phyloP scores from a whole-genome alignment of 2,797 vertebrate species.

The Sphenodon punctatus region DNA sequence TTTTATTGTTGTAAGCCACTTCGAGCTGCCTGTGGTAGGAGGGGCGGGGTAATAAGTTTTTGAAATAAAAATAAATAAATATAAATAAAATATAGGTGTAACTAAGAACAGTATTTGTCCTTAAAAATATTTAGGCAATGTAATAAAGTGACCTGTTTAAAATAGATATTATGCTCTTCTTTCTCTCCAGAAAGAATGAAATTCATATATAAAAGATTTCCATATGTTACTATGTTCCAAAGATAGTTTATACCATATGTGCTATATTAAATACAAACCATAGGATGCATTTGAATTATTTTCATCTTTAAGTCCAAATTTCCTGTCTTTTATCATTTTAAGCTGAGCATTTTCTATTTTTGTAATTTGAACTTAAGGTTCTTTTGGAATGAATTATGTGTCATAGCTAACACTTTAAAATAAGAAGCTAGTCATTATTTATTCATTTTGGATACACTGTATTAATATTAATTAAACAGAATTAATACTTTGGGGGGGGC shows the following conservation, averaged over 20 bases:
- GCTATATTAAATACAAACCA: neutral
- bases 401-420: slow-evolving; percentile 22
- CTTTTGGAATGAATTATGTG: neutral
- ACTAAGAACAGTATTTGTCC: neutral
- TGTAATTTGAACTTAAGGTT: neutral
- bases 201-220: neutral
- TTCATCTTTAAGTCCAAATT: neutral
- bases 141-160: slow-evolving; percentile 29
- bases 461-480: neutral
- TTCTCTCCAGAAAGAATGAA: neutral
- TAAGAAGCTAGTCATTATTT: slow-evolving; percentile 12
- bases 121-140: neutral
- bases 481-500: neutral
- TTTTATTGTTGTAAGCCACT: no score
- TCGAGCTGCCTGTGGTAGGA: no score
- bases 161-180: slow-evolving; percentile 19
- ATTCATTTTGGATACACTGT: slow-evolving; percentile 3
- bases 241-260: neutral
- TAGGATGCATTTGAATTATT: neutral
- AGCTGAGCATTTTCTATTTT: neutral
- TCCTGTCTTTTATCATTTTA: neutral
- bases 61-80: no score
- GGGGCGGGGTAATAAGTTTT: no score
- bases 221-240: slow-evolving; percentile 6
- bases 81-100: no score